Base-by-base conservation (phyloP, 2,113 vertebrate species). In the Strix uralensis region DNA sequence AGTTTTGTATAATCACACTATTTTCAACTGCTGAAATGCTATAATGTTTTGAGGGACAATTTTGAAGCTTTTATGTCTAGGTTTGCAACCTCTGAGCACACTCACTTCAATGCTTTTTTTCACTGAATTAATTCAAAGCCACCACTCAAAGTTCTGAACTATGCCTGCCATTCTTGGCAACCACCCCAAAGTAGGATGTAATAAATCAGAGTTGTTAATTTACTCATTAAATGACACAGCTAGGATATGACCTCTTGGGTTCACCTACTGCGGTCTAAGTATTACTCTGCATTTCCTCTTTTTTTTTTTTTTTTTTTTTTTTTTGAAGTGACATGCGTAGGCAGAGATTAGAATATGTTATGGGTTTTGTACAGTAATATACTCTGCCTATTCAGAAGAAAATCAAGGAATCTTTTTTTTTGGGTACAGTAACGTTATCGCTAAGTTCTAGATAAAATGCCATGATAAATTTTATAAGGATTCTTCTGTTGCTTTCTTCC, bases 161-260 rank as follows among this genome's bases (percentile, higher is more conserved):
- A 7, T 13, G 54, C 16, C 29, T 52, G 54, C 23, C 49, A 40
- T 55, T 65, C 38, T 26, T 80, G 80, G 58, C 44, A 72, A 29
- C 11, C 0, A 2, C 23, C 38, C 61, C 6, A 4, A 26, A 75
- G 29, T 2, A 12, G 2, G 30, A 63, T 13, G 25, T 6, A 42
- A 88, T 30, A 66, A 94, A 54, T 5, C 11, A 25, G 51, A 90
- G 38, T 1, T 72, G 44, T 59, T 42, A 38, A 69, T 58, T 38
- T 14, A 77, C 58, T 70, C 34, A 86, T 21, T 66, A 59, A 72
- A 67, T 52, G 65, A 58, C 87, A 73, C 34, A 54, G 26, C 25
- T 10, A 57, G 18, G 22, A 52, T 19, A 49, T 0, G 9, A 63
- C 17, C 49, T 38, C 54, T 15, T 52, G 27, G 30, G 14, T 44